phyloP scores from a whole-genome alignment of 2,113 vertebrate species.

The Tragelaphus scriptus region DNA sequence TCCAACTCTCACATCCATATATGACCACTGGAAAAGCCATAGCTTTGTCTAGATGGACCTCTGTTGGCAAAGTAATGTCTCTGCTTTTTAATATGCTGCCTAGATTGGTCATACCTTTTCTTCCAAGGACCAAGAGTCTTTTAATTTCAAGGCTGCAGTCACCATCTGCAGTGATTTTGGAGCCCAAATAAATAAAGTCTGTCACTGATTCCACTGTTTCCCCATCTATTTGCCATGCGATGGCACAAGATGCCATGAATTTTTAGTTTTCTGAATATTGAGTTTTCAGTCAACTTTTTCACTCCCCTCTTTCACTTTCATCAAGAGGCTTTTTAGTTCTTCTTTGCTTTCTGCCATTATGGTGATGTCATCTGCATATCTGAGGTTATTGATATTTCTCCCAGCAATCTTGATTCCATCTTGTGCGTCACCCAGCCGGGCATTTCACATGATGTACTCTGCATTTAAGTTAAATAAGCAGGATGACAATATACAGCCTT shows the following conservation, averaged over 20 bases:
- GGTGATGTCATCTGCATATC: neutral
- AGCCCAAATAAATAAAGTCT: neutral
- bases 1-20: neutral
- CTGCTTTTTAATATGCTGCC: neutral
- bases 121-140: neutral
- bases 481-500: neutral
- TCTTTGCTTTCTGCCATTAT: neutral
- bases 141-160: neutral
- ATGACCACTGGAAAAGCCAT: neutral
- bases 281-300: neutral
- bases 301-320: neutral
- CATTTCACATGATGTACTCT: neutral
- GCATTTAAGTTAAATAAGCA: neutral
- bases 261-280: neutral
- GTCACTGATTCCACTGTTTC: neutral
- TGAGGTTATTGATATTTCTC: neutral
- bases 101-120: neutral
- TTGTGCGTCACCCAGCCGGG: neutral
- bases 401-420: neutral
- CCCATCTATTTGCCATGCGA: neutral
- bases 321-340: neutral
- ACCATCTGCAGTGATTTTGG: neutral
- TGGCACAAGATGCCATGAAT: neutral
- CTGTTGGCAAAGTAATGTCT: neutral
- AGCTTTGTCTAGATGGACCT: neutral